Evolutionary conservation across 2,113 vertebrate genomes (phyloP).

Genomic region (Motacilla alba): DNA sequence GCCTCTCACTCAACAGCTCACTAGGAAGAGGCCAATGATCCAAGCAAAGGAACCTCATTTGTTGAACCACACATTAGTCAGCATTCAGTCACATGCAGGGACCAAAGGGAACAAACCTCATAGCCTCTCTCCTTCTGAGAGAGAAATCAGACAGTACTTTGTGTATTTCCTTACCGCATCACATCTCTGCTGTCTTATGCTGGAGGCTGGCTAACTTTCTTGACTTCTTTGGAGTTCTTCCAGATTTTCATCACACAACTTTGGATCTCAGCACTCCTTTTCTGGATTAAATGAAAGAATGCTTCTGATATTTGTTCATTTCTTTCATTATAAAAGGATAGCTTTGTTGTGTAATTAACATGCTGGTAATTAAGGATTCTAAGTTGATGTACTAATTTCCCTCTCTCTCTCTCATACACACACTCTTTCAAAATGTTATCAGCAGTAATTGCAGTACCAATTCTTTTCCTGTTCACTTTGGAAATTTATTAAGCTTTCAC

Average conservation of each 20-base stretch:
- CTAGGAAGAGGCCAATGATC: not conserved
- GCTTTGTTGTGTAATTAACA: conserved; percentile 52
- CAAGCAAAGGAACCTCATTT: not conserved
- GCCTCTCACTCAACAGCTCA: not conserved
- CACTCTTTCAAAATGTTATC: conserved; percentile 31
- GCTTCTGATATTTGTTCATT: not conserved
- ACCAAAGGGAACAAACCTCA: not conserved
- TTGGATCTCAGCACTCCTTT: not conserved
- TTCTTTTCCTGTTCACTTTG: not conserved
- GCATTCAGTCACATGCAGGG: not conserved
- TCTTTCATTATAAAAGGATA: conserved; percentile 40
- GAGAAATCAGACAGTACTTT: not conserved
- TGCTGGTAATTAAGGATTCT: conserved; percentile 46
- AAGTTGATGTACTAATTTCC: conserved; percentile 54
- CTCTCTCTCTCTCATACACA: not conserved
- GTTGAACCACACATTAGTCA: not conserved
- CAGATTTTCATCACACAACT: not conserved
- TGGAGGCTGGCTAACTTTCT: not conserved
- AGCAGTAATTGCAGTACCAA: conserved; percentile 51
- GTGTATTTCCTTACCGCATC: not conserved
- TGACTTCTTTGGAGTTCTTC: not conserved
- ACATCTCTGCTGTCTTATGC: not conserved
- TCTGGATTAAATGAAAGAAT: conserved; percentile 41
- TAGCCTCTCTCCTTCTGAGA: not conserved
- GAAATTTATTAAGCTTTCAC: conserved; percentile 36